A percentile compares a stretch with the other conserved stretches of the same genome.
phyloP scores from a whole-genome alignment of 2,797 vertebrate species.

The Phylloscopus collybita region DNA sequence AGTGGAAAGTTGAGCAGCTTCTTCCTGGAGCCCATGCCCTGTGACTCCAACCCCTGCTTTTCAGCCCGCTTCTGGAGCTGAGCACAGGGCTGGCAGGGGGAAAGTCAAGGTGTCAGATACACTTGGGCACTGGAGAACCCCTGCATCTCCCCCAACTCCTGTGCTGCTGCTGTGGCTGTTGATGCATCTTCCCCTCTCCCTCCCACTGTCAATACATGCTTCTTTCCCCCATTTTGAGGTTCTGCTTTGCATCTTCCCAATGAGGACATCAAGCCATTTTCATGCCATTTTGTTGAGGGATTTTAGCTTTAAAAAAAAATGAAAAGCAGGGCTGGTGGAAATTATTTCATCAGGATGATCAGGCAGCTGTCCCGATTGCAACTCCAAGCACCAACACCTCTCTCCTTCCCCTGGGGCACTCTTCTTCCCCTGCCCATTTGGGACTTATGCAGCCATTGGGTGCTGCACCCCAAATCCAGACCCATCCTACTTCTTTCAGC shows the following conservation, averaged over 20 bases:
- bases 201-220: accelerated
- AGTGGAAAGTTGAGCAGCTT: background rate
- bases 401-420: background rate
- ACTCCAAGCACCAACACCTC: background rate
- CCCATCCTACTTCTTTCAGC: background rate
- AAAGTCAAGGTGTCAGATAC: background rate
- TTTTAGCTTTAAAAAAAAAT: background rate
- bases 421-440: background rate
- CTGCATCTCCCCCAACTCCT: accelerated
- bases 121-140: background rate
- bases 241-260: background rate
- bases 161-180: accelerated
- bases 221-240: background rate
- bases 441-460: background rate
- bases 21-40: accelerated
- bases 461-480: background rate
- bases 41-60: background rate
- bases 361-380: background rate
- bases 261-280: background rate
- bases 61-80: background rate
- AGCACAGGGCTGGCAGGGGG: accelerated
- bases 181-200: background rate
- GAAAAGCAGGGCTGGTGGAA: background rate
- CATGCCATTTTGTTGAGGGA: background rate
- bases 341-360: background rate